Evolutionary conservation across 2,797 vertebrate species (phyloP).

Genomic region (Melanotaenia trifasciata): DNA sequence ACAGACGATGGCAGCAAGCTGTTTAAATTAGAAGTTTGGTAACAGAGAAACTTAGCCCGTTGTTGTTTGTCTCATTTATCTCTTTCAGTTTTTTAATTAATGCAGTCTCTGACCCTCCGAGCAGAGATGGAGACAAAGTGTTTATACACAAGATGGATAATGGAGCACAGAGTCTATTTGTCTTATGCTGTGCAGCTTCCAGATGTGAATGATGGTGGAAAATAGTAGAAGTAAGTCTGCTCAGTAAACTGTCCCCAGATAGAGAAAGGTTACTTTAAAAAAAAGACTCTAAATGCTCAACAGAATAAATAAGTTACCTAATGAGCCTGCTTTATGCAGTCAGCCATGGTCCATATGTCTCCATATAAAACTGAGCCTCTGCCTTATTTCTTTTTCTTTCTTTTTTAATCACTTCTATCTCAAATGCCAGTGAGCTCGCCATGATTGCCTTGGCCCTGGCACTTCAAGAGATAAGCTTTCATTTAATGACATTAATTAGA

Average conservation of each 20-base stretch:
- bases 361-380: constrained; percentile 29
- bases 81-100: constrained; percentile 43
- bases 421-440: constrained; percentile 23
- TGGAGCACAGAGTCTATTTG: constrained; percentile 20
- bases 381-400: constrained; percentile 9
- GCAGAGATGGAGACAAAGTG: constrained; percentile 38
- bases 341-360: constrained; percentile 14
- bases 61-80: constrained; percentile 27
- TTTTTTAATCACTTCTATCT: not conserved
- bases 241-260: constrained; percentile 23
- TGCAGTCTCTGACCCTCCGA: constrained; percentile 36
- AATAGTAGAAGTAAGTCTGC: not conserved
- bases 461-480: constrained; percentile 62
- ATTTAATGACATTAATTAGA: constrained; percentile 71
- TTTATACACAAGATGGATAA: constrained; percentile 53
- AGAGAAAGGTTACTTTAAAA: constrained; percentile 27
- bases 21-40: constrained; percentile 7
- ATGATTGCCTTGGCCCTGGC: constrained; percentile 37
- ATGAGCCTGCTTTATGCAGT: constrained; percentile 28
- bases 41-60: constrained; percentile 5
- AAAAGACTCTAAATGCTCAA: constrained; percentile 31
- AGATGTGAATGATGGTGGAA: constrained; percentile 29
- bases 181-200: constrained; percentile 24
- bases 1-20: not conserved
- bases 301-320: constrained; percentile 39